Evolutionary conservation across 2,888 invertebrate genomes (phyloP).

Genomic region (Leptarthrus brevirostris): DNA sequence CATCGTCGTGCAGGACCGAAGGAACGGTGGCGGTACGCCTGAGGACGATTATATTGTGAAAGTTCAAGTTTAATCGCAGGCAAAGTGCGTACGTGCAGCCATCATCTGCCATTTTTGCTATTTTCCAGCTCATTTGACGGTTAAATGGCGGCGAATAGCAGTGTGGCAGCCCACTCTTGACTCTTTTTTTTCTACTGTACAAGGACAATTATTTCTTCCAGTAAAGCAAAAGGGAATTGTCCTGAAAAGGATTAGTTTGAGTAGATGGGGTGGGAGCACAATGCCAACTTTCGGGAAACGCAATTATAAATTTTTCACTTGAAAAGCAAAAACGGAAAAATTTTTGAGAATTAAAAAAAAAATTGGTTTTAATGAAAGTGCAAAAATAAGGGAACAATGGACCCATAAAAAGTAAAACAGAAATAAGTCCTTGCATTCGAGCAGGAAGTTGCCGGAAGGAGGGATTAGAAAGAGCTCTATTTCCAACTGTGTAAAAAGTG

Average conservation of each 20-base stretch:
- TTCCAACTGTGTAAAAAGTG: no score
- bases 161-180: not conserved
- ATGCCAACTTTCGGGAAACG: not conserved
- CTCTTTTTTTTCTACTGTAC: not conserved
- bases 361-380: not conserved
- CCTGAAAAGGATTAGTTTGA: not conserved
- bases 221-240: constrained; percentile 6
- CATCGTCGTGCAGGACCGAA: not conserved
- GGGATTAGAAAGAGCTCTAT: no score
- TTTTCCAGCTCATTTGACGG: constrained; percentile 46
- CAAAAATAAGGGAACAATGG: no score
- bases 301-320: not conserved
- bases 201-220: constrained; percentile 35
- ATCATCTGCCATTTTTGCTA: constrained; percentile 13
- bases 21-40: not conserved
- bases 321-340: not conserved
- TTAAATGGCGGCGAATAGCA: constrained; percentile 24
- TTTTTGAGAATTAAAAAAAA: not conserved
- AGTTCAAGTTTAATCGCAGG: constrained; percentile 19
- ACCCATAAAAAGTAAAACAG: no score
- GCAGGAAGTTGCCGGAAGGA: no score
- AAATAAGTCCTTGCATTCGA: no score
- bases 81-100: constrained; percentile 10
- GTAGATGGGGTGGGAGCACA: not conserved
- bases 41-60: not conserved